Evolutionary conservation across 2,888 invertebrate genomes (phyloP).

Genomic region (Vesta saturnalis): DNA sequence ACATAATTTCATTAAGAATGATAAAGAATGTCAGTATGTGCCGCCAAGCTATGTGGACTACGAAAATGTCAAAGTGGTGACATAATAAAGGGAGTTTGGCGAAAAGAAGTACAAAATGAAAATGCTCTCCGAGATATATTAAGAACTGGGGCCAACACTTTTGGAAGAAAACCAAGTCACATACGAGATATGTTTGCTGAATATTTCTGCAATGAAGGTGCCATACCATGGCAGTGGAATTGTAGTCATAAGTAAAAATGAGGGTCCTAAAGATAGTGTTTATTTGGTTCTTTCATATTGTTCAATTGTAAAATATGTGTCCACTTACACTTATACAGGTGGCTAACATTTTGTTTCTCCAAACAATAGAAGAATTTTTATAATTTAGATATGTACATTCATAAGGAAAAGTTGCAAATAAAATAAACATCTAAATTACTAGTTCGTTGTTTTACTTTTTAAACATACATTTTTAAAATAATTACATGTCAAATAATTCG

Average conservation of each 20-base stretch:
- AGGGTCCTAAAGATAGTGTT: no score
- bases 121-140: not conserved
- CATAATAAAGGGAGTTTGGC: not conserved
- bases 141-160: constrained; percentile 7
- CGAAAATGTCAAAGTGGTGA: not conserved
- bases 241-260: not conserved
- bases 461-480: not conserved
- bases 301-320: no score
- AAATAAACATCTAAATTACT: not conserved
- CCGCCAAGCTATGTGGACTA: constrained; percentile 4
- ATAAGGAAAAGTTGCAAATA: not conserved
- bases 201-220: constrained; percentile 12
- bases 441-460: not conserved
- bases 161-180: not conserved
- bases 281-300: no score
- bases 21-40: not conserved
- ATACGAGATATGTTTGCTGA: constrained; percentile 9
- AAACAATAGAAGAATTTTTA: no score
- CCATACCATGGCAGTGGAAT: constrained; percentile 8
- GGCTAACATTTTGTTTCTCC: not conserved
- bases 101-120: constrained; percentile 1
- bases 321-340: no score
- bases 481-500: not conserved
- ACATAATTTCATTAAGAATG: constrained; percentile 6
- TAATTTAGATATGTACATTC: not conserved